phyloP scores from a whole-genome alignment of 2,797 vertebrate species.

The Geotrypetes seraphini region DNA sequence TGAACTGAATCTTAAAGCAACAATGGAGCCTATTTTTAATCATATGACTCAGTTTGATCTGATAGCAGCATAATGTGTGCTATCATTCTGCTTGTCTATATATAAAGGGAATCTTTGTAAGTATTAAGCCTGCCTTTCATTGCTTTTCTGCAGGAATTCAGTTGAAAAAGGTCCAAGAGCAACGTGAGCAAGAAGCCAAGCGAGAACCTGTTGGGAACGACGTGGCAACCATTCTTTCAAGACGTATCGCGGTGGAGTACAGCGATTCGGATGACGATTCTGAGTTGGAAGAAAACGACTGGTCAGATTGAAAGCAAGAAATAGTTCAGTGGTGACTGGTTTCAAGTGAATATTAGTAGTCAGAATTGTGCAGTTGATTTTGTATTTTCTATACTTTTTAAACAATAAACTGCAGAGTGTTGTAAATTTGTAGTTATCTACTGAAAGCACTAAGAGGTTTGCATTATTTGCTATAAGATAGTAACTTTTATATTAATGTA shows the following conservation, averaged over 20 bases:
- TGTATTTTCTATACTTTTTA: too few species aligned
- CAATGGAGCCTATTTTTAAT: too few species aligned
- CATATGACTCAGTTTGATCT: too few species aligned
- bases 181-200: conserved; percentile 91
- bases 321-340: neutral
- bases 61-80: too few species aligned
- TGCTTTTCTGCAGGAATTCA: conserved; percentile 72
- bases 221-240: conserved; percentile 88
- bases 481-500: conserved; percentile 45
- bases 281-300: conserved; percentile 89
- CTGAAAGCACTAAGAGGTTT: conserved; percentile 12
- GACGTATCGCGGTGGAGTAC: conserved; percentile 94
- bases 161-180: conserved; percentile 94
- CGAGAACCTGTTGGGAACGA: conserved; percentile 87
- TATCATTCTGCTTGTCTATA: too few species aligned
- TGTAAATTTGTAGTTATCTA: neutral
- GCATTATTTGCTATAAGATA: conserved; percentile 41
- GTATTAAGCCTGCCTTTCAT: too few species aligned
- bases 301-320: conserved; percentile 74
- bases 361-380: neutral
- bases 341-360: neutral
- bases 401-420: too few species aligned
- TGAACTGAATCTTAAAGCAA: too few species aligned
- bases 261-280: conserved; percentile 93
- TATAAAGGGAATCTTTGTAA: too few species aligned